These are phyloP conservation scores for Alethe castanea DNA, from an alignment of 2,113 vertebrate species.

Conservation along the genomic window DNA sequence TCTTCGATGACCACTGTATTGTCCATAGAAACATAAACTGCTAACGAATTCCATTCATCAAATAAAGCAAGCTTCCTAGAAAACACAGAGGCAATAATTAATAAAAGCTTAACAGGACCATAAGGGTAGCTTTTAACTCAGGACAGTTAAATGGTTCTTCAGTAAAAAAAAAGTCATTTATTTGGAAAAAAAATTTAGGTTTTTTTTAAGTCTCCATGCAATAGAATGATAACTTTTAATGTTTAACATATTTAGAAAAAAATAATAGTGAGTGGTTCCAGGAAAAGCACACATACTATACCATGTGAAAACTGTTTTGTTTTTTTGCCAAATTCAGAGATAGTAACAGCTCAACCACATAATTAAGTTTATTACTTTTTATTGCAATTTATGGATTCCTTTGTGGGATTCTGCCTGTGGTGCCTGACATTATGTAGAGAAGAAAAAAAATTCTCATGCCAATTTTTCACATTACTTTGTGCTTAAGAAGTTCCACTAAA, in stretches of 20 bases:
- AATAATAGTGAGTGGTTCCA: neutral
- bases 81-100: conserved; percentile 23
- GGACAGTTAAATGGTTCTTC: neutral
- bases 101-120: neutral
- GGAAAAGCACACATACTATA: neutral
- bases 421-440: neutral
- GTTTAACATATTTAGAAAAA: neutral
- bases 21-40: conserved; percentile 85
- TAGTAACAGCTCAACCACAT: neutral
- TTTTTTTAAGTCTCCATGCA: neutral
- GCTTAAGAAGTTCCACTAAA: neutral
- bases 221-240: neutral
- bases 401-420: neutral
- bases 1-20: conserved; percentile 86
- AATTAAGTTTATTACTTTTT: neutral
- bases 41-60: conserved; percentile 84
- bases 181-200: neutral
- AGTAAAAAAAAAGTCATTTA: neutral
- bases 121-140: neutral
- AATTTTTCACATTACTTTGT: neutral
- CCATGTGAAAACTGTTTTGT: neutral
- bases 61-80: conserved; percentile 83
- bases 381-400: neutral
- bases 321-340: neutral
- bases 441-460: neutral